Conservation (phyloP, 2,888 invertebrate species). For the Gymnocheta viridis region DNA sequence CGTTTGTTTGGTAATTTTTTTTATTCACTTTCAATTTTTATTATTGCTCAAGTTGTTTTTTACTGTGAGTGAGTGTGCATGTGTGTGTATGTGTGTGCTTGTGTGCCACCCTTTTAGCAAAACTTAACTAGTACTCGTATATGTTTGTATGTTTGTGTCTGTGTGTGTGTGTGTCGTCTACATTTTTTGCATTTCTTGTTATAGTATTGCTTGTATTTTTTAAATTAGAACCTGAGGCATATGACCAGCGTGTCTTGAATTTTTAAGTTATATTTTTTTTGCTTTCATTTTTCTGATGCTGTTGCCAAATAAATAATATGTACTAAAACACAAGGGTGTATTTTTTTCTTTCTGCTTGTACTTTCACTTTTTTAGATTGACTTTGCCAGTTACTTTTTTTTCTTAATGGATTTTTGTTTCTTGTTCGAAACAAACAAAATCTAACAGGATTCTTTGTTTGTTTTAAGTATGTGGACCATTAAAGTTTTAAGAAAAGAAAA, state of each 20-base stretch:
- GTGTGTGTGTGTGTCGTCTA: slow-evolving; percentile 8
- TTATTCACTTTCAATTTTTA: slow-evolving; percentile 61
- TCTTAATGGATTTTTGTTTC: slow-evolving; percentile 51
- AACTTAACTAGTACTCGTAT: not conserved
- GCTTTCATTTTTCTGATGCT: slow-evolving; percentile 11
- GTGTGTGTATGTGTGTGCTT: slow-evolving; percentile 10
- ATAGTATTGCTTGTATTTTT: slow-evolving; percentile 59
- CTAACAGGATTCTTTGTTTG: not conserved
- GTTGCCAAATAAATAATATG: not conserved
- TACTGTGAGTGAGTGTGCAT: not conserved
- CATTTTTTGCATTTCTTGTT: slow-evolving; percentile 39
- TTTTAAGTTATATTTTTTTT: slow-evolving; percentile 59
- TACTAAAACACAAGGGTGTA: slow-evolving; percentile 49
- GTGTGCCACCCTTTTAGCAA: slow-evolving; percentile 60
- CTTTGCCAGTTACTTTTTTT: slow-evolving; percentile 68
- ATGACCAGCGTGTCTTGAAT: slow-evolving; percentile 70
- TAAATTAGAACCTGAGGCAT: slow-evolving; percentile 68
- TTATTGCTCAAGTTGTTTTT: slow-evolving; percentile 35
- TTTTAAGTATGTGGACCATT: slow-evolving; percentile 22
- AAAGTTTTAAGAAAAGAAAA: slow-evolving; percentile 5
- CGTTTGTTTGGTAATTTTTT: slow-evolving; percentile 60
- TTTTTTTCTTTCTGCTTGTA: slow-evolving; percentile 43
- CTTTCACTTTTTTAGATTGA: slow-evolving; percentile 59
- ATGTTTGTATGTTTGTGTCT: not conserved
- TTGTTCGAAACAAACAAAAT: slow-evolving; percentile 4